phyloP scores from a whole-genome alignment of 2,113 vertebrate genomes.

The Sylvia atricapilla region DNA sequence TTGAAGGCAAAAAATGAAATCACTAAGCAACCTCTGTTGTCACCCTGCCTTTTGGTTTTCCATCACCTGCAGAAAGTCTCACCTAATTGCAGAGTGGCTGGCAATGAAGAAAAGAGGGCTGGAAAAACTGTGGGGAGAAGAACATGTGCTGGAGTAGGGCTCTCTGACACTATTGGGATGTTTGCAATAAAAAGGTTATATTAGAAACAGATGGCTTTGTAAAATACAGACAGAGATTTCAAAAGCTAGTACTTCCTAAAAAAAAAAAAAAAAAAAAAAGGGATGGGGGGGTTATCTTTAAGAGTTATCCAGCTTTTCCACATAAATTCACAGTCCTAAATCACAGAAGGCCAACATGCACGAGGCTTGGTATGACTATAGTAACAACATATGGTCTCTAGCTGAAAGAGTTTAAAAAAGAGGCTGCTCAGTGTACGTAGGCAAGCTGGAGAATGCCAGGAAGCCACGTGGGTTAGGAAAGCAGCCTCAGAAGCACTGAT shows the following conservation, averaged over 20 bases:
- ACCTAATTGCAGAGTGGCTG: not conserved
- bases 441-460: not conserved
- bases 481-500: not conserved
- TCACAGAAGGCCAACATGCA: not conserved
- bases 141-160: not conserved
- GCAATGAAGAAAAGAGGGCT: not conserved
- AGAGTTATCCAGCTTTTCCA: conserved; percentile 11
- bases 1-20: conserved; percentile 4
- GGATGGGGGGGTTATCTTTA: not conserved
- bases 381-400: conserved; percentile 9
- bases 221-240: not conserved
- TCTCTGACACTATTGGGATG: not conserved
- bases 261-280: not conserved
- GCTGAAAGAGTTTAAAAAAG: conserved; percentile 23
- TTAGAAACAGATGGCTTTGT: not conserved
- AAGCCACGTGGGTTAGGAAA: not conserved
- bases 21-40: not conserved
- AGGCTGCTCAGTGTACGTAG: not conserved
- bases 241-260: not conserved
- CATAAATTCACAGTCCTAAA: conserved; percentile 38
- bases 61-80: not conserved
- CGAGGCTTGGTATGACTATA: not conserved
- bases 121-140: not conserved
- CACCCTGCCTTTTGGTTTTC: not conserved
- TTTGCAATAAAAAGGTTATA: not conserved